A percentile compares a stretch with the other conserved stretches of the same genome.
phyloP scores from a whole-genome alignment of 2,888 invertebrate species.

The Dicycla oo region DNA sequence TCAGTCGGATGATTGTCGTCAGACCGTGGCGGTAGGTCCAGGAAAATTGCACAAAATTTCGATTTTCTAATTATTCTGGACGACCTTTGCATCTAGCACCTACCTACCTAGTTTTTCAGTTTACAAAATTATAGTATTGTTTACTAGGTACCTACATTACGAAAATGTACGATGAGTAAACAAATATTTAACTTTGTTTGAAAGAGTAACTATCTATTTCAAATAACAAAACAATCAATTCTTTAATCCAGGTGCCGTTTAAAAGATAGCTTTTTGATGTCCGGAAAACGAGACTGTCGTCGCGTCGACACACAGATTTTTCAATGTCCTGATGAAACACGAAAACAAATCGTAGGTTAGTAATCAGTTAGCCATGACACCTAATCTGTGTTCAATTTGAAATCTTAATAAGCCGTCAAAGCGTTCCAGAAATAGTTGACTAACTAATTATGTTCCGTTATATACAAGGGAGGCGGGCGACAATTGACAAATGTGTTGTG shows the following conservation, averaged over 20 bases:
- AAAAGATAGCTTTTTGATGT: constrained; percentile 86
- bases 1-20: too few relatives aligned
- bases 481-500: constrained; percentile 89
- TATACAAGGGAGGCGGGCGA: constrained; percentile 81
- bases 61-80: too few relatives aligned
- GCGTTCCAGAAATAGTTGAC: constrained; percentile 86
- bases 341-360: constrained; percentile 75
- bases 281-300: constrained; percentile 87
- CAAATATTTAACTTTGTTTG: constrained; percentile 14
- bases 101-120: neutral
- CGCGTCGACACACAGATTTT: constrained; percentile 80
- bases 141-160: neutral
- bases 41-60: neutral
- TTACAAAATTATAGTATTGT: neutral
- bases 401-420: constrained; percentile 90
- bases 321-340: constrained; percentile 75
- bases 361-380: constrained; percentile 87
- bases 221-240: constrained; percentile 43
- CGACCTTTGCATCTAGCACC: neutral
- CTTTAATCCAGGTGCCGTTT: constrained; percentile 59
- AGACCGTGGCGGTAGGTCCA: neutral
- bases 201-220: constrained; percentile 40
- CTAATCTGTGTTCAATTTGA: constrained; percentile 90
- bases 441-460: constrained; percentile 86
- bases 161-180: neutral